These are phyloP conservation scores for Chaenogobius annularis DNA, from an alignment of 2,113 vertebrate species.

Conservation along the genomic window DNA sequence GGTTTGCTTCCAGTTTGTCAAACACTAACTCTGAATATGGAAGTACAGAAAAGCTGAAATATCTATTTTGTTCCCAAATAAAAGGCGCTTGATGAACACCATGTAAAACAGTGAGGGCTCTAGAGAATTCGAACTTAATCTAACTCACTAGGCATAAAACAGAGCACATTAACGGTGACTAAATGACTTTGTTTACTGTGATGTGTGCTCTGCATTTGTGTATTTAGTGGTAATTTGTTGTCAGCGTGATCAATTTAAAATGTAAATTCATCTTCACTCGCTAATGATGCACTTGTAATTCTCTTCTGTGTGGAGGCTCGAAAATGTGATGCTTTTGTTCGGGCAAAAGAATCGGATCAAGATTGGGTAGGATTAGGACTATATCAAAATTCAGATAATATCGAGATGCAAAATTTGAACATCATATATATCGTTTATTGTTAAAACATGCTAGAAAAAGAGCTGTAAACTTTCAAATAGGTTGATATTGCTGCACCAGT, in stretches of 20 bases:
- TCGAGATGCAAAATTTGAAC: too few relatives aligned
- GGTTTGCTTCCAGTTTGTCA: slow-evolving; percentile 32
- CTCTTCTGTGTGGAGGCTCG: neutral
- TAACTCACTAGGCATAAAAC: slow-evolving; percentile 27
- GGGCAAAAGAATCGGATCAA: neutral
- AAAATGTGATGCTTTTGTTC: neutral
- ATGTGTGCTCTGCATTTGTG: slow-evolving; percentile 26
- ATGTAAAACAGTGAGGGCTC: slow-evolving; percentile 15
- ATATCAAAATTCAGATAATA: too few relatives aligned
- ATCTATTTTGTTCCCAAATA: slow-evolving; percentile 37
- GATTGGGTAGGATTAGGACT: neutral
- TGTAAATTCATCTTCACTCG: slow-evolving; percentile 19
- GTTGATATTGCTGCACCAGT: too few relatives aligned
- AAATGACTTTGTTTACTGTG: slow-evolving; percentile 23
- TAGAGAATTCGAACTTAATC: slow-evolving; percentile 7
- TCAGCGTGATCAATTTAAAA: slow-evolving; percentile 22
- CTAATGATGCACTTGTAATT: slow-evolving; percentile 13
- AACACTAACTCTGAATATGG: slow-evolving; percentile 11
- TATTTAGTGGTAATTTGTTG: slow-evolving; percentile 15
- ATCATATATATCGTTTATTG: too few relatives aligned
- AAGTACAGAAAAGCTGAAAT: slow-evolving; percentile 30
- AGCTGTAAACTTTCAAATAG: too few relatives aligned
- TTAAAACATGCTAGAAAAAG: too few relatives aligned
- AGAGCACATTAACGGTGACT: slow-evolving; percentile 17
- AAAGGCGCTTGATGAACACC: slow-evolving; percentile 22